Evolutionary conservation across 2,888 invertebrate species (phyloP).

Genomic region (Eretmocerus hayati): DNA sequence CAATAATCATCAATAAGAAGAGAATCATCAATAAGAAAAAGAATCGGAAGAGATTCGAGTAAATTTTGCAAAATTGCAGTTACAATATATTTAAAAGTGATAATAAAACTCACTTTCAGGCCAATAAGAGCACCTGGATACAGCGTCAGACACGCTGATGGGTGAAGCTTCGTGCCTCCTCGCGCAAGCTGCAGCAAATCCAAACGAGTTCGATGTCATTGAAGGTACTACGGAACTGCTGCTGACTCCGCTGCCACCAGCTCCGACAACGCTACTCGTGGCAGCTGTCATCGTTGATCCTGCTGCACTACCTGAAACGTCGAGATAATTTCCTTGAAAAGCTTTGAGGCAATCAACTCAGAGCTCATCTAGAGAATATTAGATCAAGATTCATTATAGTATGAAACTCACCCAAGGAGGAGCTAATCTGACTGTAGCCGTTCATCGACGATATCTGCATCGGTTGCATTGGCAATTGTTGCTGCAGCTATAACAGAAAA

Average conservation of each 20-base stretch:
- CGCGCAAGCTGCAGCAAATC: conserved; percentile 34
- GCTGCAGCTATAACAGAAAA: conserved; percentile 34
- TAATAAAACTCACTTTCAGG: conserved; percentile 34
- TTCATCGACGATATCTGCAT: conserved; percentile 48
- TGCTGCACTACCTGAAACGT: conserved; percentile 40
- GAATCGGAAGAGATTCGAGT: no score
- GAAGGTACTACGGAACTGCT: conserved; percentile 3
- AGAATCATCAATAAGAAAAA: no score
- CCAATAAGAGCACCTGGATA: conserved; percentile 40
- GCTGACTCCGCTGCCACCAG: conserved; percentile 1
- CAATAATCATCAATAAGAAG: no score
- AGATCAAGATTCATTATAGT: no score
- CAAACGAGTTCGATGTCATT: conserved; percentile 36
- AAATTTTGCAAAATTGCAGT: no score
- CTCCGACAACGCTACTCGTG: no score
- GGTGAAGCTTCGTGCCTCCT: conserved; percentile 29
- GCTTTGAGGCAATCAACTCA: conserved; percentile 32
- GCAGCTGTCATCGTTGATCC: no score
- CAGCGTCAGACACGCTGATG: conserved; percentile 28
- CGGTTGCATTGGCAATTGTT: conserved; percentile 45
- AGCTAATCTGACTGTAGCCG: conserved; percentile 44
- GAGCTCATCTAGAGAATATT: no score
- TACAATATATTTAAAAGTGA: conserved; percentile 2
- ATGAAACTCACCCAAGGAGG: conserved; percentile 46
- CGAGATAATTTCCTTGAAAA: conserved; percentile 44